A percentile compares a stretch with the other conserved stretches of the same genome.
These are phyloP conservation scores for Hozukius guyotensis DNA, from an alignment of 2,797 vertebrate genomes.

Conservation along the genomic window DNA sequence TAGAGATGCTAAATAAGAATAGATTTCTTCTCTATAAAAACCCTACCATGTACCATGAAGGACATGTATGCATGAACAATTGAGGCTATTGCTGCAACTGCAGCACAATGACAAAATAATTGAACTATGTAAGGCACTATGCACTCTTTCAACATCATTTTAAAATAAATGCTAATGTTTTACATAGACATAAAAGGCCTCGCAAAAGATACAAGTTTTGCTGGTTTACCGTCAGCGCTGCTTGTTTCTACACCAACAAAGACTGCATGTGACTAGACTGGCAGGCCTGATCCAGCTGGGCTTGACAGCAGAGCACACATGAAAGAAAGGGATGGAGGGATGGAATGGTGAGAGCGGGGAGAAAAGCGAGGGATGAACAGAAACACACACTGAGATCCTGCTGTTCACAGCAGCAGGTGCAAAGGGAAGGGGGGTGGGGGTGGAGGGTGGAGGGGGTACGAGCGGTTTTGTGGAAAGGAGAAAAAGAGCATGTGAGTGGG, in stretches of 20 bases:
- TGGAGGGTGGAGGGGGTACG: slow-evolving; percentile 1
- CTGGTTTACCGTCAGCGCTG: slow-evolving; percentile 33
- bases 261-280: slow-evolving; percentile 65
- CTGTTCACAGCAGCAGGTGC: slow-evolving; percentile 84
- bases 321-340: slow-evolving; percentile 79
- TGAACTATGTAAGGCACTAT: too few relatives aligned
- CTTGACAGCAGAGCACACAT: slow-evolving; percentile 79
- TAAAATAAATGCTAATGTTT: neutral
- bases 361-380: slow-evolving; percentile 72
- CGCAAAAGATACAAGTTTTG: slow-evolving; percentile 19
- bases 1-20: neutral
- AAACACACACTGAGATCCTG: slow-evolving; percentile 79
- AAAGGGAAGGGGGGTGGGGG: slow-evolving; percentile 27
- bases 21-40: neutral
- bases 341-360: slow-evolving; percentile 67
- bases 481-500: slow-evolving; percentile 35
- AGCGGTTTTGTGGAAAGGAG: slow-evolving; percentile 46
- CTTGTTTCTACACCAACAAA: slow-evolving; percentile 68
- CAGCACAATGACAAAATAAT: neutral
- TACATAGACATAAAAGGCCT: slow-evolving; percentile 5
- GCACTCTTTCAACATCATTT: slow-evolving; percentile 1
- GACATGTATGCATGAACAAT: neutral
- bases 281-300: slow-evolving; percentile 79
- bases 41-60: neutral
- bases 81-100: neutral